A percentile compares a stretch with the other conserved stretches of the same genome.
These are phyloP conservation scores for Lasioglossum albipes DNA, from an alignment of 1,140 invertebrate species.

Conservation along the genomic window DNA sequence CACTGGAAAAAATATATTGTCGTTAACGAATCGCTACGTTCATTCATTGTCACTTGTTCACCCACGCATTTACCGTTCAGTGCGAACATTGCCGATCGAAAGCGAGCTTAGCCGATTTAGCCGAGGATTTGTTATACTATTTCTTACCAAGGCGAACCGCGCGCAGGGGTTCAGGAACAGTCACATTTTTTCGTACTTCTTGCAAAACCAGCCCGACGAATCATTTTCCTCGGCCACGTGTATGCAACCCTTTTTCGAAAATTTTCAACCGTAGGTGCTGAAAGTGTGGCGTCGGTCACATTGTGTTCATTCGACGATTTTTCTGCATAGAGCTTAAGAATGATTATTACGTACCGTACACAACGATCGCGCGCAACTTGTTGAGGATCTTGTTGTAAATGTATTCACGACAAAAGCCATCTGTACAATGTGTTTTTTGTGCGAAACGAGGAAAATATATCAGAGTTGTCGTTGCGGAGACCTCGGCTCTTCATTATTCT, in stretches of 20 bases:
- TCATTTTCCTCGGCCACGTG: conserved; percentile 4
- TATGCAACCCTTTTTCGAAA: conserved; percentile 22
- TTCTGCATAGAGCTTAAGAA: conserved; percentile 47
- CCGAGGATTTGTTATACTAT: neutral
- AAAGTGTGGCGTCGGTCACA: conserved; percentile 19
- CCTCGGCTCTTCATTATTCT: neutral
- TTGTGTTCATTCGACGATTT: conserved; percentile 50
- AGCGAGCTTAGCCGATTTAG: neutral
- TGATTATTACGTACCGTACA: conserved; percentile 10
- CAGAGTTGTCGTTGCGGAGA: conserved; percentile 33
- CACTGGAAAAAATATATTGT: neutral
- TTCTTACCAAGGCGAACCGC: neutral
- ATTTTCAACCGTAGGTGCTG: conserved; percentile 32
- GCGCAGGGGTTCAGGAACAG: conserved; percentile 9
- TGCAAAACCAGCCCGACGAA: conserved; percentile 23
- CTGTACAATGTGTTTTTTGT: conserved; percentile 36
- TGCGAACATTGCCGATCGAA: neutral
- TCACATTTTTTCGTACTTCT: conserved; percentile 24
- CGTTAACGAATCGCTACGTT: neutral
- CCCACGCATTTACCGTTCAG: neutral
- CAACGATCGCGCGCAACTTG: conserved; percentile 36
- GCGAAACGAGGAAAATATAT: conserved; percentile 37
- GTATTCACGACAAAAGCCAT: conserved; percentile 11
- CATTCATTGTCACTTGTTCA: neutral
- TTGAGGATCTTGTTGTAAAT: conserved; percentile 25